Evolutionary conservation across 2,113 vertebrate genomes (phyloP).

Genomic region (Sinocyclocheilus maitianheensis): DNA sequence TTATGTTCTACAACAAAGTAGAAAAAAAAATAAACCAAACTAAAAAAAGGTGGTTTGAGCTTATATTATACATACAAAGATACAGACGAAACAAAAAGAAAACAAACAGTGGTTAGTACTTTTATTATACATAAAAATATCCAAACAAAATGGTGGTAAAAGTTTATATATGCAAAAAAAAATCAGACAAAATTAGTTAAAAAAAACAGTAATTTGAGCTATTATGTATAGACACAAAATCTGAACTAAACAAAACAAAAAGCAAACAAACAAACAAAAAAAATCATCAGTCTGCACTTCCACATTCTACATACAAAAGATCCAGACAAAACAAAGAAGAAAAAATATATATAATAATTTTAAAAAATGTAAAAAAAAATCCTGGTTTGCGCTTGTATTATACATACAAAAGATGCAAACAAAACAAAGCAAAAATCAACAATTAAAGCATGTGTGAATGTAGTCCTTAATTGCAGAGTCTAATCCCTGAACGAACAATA

Average conservation of each 20-base stretch:
- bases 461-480: background rate
- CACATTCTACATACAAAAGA: background rate
- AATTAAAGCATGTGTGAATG: background rate
- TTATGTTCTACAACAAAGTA: background rate
- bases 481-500: background rate
- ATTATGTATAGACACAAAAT: too few relatives aligned
- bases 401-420: background rate
- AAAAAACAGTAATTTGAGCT: too few relatives aligned
- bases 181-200: too few relatives aligned
- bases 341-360: too few relatives aligned
- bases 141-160: background rate
- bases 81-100: background rate
- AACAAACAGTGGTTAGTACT: too few relatives aligned
- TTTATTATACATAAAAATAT: background rate
- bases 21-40: background rate
- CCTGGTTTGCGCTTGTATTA: too few relatives aligned
- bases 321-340: too few relatives aligned
- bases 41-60: background rate
- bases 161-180: too few relatives aligned
- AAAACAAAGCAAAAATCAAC: background rate
- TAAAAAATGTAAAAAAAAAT: too few relatives aligned
- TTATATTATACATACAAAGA: background rate
- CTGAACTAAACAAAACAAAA: too few relatives aligned
- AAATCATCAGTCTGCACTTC: too few relatives aligned
- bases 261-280: too few relatives aligned